Conservation (phyloP, 2,797 vertebrate species). For the Eulemur coronatus region DNA sequence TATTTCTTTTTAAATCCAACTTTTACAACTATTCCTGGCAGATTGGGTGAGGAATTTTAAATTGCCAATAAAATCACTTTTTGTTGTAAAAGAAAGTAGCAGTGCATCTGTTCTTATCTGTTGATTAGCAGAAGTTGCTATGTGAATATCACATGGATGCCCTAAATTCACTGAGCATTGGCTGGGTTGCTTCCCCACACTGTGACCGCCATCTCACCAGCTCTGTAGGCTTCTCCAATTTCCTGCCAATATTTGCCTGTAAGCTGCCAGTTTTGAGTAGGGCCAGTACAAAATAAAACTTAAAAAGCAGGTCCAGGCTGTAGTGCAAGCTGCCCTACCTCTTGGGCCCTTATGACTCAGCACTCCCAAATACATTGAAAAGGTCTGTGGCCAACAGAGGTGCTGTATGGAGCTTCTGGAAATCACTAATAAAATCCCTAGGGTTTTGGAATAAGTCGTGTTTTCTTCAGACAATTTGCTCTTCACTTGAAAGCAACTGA, state of each 20-base stretch:
- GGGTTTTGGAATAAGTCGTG: not conserved
- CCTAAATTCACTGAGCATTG: slow-evolving; percentile 13
- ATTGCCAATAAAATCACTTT: slow-evolving; percentile 41
- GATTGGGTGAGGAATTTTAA: not conserved
- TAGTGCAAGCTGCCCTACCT: not conserved
- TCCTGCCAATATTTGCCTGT: slow-evolving; percentile 47
- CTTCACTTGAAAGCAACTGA: not conserved
- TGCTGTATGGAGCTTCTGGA: not conserved
- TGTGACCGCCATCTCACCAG: not conserved
- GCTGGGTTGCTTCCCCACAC: not conserved
- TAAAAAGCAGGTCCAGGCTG: not conserved
- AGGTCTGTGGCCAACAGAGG: not conserved
- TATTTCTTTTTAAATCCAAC: not conserved
- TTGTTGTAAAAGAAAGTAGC: not conserved
- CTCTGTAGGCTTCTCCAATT: not conserved
- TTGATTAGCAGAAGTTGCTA: slow-evolving; percentile 40
- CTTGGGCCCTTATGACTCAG: slow-evolving; percentile 38
- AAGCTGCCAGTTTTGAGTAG: slow-evolving; percentile 12
- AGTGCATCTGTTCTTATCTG: slow-evolving; percentile 33
- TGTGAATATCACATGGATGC: not conserved
- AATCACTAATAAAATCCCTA: not conserved
- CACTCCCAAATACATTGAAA: not conserved
- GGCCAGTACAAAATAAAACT: not conserved
- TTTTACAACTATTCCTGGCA: not conserved
- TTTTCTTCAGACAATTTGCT: not conserved